Evolutionary conservation across 2,888 invertebrate genomes (phyloP), one percentile per base, ranked within the genome.

Genomic region (Zaprionus bogoriensis): DNA sequence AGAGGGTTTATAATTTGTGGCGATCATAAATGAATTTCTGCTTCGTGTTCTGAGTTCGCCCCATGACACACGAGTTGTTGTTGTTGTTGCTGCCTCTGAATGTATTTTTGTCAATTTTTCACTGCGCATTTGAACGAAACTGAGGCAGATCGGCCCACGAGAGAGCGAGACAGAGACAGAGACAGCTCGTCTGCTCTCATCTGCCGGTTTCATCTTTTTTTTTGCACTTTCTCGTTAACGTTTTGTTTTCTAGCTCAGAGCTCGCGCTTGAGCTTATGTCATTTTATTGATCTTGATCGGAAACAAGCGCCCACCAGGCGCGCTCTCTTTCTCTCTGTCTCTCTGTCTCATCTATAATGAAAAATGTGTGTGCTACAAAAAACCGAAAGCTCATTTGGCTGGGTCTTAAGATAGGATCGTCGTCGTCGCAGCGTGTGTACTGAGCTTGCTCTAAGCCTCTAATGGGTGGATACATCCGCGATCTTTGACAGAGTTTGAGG

Each of bases 261-360:
- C 72, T 67, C 67, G 67, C 65, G 65, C 45, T 46, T 57, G 51
- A 66, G 79, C 84, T 85, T 85, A 85, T 85, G 85, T 85, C 84
- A 85, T 84, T 74, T 75, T 61, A 73, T 78, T 84, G 84, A 74
- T 74, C 77, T 68, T 65, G 70, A 83, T 77, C 67, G 84, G 65
- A 64, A 75, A 68, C 68, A 66, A 62, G 57, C 52, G 39, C 58
- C 20, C 52, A 36, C 17, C 14, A 14, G 17, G 14, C 3, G 6
- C 32, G 9, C 41, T 23, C 23, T 12, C n/a, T 23, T 6, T 2
- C 9, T 39, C 10, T 12, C 12, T 19, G 9, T 20, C 9, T 19
- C 3, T 38, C 10, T 17, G 20, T 19, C n/a, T n/a, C n/a, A n/a
- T n/a, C 27, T 54, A 57, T 60, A 64, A 54, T 51, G 47, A 54